These are phyloP conservation scores for Lasioglossum vierecki DNA, from an alignment of 2,888 invertebrate genomes.

Conservation along the genomic window DNA sequence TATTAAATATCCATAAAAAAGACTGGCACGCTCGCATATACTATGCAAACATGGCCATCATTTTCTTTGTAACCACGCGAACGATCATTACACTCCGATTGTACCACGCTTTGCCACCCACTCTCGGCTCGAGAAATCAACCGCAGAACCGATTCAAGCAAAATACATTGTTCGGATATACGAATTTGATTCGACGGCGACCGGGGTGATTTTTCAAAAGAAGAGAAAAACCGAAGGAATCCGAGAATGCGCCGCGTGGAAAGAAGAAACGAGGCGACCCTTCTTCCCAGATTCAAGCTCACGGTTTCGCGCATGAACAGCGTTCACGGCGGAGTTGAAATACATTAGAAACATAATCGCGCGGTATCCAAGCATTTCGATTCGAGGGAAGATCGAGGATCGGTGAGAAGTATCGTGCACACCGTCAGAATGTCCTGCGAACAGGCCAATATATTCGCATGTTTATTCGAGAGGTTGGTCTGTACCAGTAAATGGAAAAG, in stretches of 20 bases:
- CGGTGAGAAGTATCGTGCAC: background rate
- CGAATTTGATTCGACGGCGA: background rate
- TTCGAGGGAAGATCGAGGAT: background rate
- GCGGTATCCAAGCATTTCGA: slow-evolving; percentile 17
- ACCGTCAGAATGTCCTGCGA: slow-evolving; percentile 5
- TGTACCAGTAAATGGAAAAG: slow-evolving; percentile 38
- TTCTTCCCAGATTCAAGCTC: background rate
- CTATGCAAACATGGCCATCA: background rate
- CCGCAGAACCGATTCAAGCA: background rate
- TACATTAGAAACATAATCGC: slow-evolving; percentile 40
- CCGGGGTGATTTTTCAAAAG: background rate
- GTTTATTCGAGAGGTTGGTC: slow-evolving; percentile 52
- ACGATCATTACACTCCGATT: background rate
- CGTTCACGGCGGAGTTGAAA: background rate
- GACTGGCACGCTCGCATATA: background rate
- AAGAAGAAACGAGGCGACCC: background rate
- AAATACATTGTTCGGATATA: background rate
- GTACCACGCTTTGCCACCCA: background rate
- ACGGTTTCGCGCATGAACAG: background rate
- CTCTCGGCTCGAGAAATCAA: background rate
- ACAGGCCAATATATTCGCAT: slow-evolving; percentile 48
- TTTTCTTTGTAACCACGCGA: background rate
- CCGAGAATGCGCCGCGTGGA: background rate
- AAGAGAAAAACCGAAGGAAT: background rate
- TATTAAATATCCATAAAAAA: background rate